phyloP scores from a whole-genome alignment of 2,797 vertebrate genomes.

The Capromys pilorides region DNA sequence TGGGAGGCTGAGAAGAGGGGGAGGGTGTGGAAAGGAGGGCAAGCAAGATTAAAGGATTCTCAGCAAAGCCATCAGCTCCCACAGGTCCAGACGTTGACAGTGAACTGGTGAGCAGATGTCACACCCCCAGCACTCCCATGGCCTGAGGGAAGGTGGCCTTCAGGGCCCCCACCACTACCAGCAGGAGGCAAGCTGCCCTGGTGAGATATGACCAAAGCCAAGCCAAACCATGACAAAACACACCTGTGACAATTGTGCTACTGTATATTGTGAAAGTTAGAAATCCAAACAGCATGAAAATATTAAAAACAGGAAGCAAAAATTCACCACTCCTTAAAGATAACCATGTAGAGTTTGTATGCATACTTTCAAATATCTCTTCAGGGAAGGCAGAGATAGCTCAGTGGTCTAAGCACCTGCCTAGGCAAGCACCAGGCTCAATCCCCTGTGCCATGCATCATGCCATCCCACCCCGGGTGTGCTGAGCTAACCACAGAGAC shows the following conservation, averaged over 20 bases:
- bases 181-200: background rate
- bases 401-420: too few relatives aligned
- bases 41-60: background rate
- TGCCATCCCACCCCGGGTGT: too few relatives aligned
- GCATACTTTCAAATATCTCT: background rate
- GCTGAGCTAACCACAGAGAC: too few relatives aligned
- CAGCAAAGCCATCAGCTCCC: background rate
- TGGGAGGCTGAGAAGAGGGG: background rate
- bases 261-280: background rate
- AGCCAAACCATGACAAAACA: background rate
- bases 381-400: background rate
- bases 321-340: background rate
- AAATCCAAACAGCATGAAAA: background rate
- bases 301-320: conserved; percentile 27
- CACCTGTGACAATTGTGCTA: background rate
- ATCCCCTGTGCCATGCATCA: too few relatives aligned
- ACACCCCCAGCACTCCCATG: background rate
- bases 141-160: background rate
- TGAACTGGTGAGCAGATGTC: background rate
- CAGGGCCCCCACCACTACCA: background rate
- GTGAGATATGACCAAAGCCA: background rate
- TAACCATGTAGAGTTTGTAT: background rate
- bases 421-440: too few relatives aligned
- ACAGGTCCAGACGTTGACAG: background rate
- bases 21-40: background rate